Base-by-base conservation (phyloP, 35 echinoderm and acorn worm species). In the Hemicentrotus pulcherrimus region DNA sequence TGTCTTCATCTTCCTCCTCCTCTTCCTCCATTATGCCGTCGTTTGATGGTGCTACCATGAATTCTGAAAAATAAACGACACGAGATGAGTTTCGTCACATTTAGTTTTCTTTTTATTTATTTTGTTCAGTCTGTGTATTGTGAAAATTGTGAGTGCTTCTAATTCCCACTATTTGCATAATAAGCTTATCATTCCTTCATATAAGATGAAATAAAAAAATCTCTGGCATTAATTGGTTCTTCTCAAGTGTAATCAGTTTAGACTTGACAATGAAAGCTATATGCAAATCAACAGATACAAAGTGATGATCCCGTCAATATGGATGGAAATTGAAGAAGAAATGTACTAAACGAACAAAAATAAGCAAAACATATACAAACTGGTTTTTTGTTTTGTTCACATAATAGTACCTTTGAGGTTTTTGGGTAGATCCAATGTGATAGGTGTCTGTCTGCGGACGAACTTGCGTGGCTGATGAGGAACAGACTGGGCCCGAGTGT, bases 21-120 rank as follows among this genome's bases (percentile, higher is more conserved):
- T 95, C 87, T 95, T 32, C 48, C 33, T 95, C 95, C 87, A 91
- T 87, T 30, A 60, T 60, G 14, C 47, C 88, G 92, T 95, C 88
- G 24, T 11, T 78, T 78, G 65, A 28, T 22, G 18, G 18, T n/a
- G 18, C 24, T 28, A 22, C 65, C 65, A 78, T 78, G 65, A 78
- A 5, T 30, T 78, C 65, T 78, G 28, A 78, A 78, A 78, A 28
- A 7, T 2, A 28, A 78, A 55, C 11, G 50, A 55, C 50, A 13
- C 48, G 48, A 28, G 16, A 78, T 30, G 65, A 78, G 7, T 78
- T 22, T 6, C 65, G 28, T 78, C 18, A 78, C 24, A 78, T 28
- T 28, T 28, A 28, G 7, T 28, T 78, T n/a, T 78, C 11, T 55
- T 55, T 55, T 4, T 4, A 78, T n/a, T 28, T 1, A 14, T 3